phyloP scores from a whole-genome alignment of 1,140 invertebrate species.

The Heliconius himera region DNA sequence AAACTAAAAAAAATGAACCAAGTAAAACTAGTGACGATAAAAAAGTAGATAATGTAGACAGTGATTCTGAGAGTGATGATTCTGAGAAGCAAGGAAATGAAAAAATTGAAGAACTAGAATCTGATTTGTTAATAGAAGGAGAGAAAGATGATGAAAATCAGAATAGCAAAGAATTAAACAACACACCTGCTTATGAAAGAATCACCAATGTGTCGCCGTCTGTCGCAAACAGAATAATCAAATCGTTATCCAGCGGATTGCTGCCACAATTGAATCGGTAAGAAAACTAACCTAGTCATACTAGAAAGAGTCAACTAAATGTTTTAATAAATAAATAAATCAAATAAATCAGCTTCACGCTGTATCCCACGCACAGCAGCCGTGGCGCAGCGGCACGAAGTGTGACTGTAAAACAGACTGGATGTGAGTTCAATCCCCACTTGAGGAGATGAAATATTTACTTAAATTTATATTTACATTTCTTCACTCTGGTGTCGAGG shows the following conservation, averaged over 20 bases:
- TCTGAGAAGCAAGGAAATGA: slow-evolving; percentile 54
- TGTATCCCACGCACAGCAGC: no score
- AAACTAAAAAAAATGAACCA: background rate
- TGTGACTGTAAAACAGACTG: no score
- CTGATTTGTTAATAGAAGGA: slow-evolving; percentile 54
- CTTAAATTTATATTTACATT: no score
- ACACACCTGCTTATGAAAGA: slow-evolving; percentile 81
- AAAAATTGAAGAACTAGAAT: slow-evolving; percentile 53
- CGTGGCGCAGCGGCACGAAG: no score
- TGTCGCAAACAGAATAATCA: slow-evolving; percentile 88
- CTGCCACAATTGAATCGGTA: slow-evolving; percentile 81
- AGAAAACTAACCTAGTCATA: slow-evolving; percentile 31
- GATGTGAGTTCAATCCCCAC: no score
- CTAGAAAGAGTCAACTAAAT: background rate
- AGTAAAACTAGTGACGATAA: slow-evolving; percentile 14
- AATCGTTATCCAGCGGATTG: slow-evolving; percentile 83
- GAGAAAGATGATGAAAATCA: slow-evolving; percentile 64
- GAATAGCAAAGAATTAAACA: slow-evolving; percentile 55
- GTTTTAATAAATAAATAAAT: no score
- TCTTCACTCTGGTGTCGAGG: no score
- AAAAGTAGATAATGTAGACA: slow-evolving; percentile 31
- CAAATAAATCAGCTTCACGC: no score
- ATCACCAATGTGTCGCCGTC: slow-evolving; percentile 84
- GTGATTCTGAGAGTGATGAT: slow-evolving; percentile 50
- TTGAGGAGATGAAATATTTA: no score